These are phyloP conservation scores for Cecidostiba fungosa DNA, from an alignment of 2,888 invertebrate species.

Conservation along the genomic window DNA sequence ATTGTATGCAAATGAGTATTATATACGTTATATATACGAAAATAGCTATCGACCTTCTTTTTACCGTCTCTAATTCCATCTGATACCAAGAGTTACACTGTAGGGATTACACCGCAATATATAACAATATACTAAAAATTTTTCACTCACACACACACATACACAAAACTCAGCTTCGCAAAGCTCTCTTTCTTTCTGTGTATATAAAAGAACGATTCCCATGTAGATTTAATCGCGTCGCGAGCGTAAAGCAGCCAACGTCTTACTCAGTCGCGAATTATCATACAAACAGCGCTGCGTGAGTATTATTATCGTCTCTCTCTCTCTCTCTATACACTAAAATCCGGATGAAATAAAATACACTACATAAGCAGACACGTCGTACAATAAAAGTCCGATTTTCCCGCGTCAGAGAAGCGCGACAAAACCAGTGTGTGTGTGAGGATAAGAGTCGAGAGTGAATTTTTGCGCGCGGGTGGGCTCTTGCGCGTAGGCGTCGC, in stretches of 20 bases:
- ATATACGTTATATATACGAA: too few species aligned
- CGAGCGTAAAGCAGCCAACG: slow-evolving; percentile 35
- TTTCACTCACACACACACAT: too few species aligned
- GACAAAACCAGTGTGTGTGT: not conserved
- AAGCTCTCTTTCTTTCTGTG: not conserved
- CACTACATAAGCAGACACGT: not conserved
- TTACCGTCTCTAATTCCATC: not conserved
- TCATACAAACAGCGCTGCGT: slow-evolving; percentile 30
- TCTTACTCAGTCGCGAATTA: slow-evolving; percentile 51
- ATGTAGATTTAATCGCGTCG: slow-evolving; percentile 44
- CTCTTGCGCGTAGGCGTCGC: slow-evolving; percentile 76
- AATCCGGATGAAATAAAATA: slow-evolving; percentile 40
- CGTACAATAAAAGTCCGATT: slow-evolving; percentile 12
- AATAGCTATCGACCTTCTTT: too few species aligned
- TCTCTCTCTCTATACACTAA: not conserved
- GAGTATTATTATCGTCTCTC: not conserved
- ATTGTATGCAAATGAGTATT: too few species aligned
- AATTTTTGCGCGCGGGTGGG: slow-evolving; percentile 69
- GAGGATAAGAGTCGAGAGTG: slow-evolving; percentile 11
- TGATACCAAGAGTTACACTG: not conserved
- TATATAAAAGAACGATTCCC: slow-evolving; percentile 29
- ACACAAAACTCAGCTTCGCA: slow-evolving; percentile 2
- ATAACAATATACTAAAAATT: slow-evolving; percentile 31
- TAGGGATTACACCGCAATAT: not conserved
- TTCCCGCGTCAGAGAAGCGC: not conserved